Evolutionary conservation across 2,888 invertebrate genomes (phyloP), one percentile per base, ranked within the genome.

Genomic region (Xestia sexstrigata): DNA sequence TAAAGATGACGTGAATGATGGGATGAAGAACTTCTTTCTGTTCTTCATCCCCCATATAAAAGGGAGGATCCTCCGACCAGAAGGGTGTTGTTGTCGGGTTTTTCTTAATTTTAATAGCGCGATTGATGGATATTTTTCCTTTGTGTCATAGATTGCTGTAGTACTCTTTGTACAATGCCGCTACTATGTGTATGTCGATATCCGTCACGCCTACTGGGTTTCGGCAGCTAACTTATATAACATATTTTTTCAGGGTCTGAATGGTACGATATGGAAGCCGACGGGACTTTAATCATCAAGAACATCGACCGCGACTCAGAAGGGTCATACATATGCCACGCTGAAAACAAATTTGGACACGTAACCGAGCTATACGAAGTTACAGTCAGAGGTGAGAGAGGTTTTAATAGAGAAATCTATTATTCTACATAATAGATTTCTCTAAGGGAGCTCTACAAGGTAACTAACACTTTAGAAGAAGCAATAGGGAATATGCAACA

Each of bases 241-340:
- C n/a, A n/a, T 17, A 5, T 58, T 55, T 58, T 73, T 45, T n/a
- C 82, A 95, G 95, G 92, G 45, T 87, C 91, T 17, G 85, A 90
- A n/a, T 92, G 90, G 90, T 90, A 89, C 52, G 89, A 91, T n/a
- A 87, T 92, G 13, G 88, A 90, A 39, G 86, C 89, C 5, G 90
- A 94, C 45, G 94, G 93, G 0, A 91, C 92, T 20, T 83, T 95
- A 8, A 62, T 91, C 3, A 91, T 95, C 42, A 92, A 89, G 60
- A 88, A 93, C 66, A 70, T 95, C 0, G 90, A 90, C 15, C 70
- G 71, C 30, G 5, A 47, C 0, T 88, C 90, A 0, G 76, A 71
- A 30, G 93, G 94, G 0, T 49, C 8, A 0, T 94, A 93, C 78
- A 71, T 83, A 0, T 95, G 95, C 76, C 70, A 79, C 58, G 95